Percentiles rank a stretch among this genome's conserved stretches.
phyloP scores from a whole-genome alignment of 2,113 vertebrate species.

The Menidia beryllina region DNA sequence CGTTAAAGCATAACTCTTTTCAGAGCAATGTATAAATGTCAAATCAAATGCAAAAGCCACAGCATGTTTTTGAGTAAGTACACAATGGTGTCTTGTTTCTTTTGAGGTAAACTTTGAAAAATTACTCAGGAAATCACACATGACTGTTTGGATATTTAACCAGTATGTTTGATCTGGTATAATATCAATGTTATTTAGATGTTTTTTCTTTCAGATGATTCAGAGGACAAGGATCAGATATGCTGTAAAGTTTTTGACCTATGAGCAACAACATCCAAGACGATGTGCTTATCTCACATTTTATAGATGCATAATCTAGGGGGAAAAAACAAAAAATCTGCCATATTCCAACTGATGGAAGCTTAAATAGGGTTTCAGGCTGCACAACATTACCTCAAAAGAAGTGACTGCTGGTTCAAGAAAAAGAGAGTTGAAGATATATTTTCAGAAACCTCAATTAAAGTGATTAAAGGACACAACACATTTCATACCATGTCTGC shows the following conservation, averaged over 20 bases:
- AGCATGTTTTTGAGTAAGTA: no score
- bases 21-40: background rate
- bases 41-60: background rate
- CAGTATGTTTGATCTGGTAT: background rate
- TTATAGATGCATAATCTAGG: slow-evolving; percentile 27
- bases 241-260: slow-evolving; percentile 9
- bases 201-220: background rate
- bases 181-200: slow-evolving; percentile 8
- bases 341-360: no score
- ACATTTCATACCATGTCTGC: slow-evolving; percentile 18
- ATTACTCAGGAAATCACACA: no score
- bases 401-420: slow-evolving; percentile 32
- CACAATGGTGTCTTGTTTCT: no score
- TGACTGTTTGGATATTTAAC: background rate
- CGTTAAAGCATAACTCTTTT: background rate
- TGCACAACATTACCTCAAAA: slow-evolving; percentile 31
- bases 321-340: slow-evolving; percentile 8
- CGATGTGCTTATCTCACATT: slow-evolving; percentile 58
- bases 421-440: slow-evolving; percentile 22
- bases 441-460: slow-evolving; percentile 32
- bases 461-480: slow-evolving; percentile 37
- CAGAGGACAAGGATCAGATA: slow-evolving; percentile 36
- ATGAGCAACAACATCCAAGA: slow-evolving; percentile 38
- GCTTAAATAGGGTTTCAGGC: slow-evolving; percentile 6
- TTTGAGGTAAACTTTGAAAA: no score